Evolutionary conservation across 2,888 invertebrate species (phyloP), one percentile per base, ranked within the genome.

Genomic region (Brachyptera risi): DNA sequence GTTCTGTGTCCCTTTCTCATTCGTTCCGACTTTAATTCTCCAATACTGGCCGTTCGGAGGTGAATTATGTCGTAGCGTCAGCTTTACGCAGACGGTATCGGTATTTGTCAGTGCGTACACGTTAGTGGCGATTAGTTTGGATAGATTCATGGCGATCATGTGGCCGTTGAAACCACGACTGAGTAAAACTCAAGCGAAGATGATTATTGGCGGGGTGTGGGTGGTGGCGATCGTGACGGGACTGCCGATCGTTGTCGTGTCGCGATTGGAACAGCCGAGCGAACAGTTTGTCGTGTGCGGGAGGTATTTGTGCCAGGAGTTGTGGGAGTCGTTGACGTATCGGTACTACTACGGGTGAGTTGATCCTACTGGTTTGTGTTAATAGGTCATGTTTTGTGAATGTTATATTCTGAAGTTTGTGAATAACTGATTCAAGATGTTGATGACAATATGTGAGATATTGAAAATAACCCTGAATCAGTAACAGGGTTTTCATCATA

Each of bases 1-100:
- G 23, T 88, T 96, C 70, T 95, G 96, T 75, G 88, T 96, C 65
- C 95, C 95, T 1, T 94, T 94, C 71, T 89, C 92, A 1, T 93
- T 92, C 70, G 84, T 93, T 24, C 85, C 92, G 11, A 86, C 86
- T 69, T 77, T 91, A 56, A 79, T 94, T 67, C 78, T 92, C 42
- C 85, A 87, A 71, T 88, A 90, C 71, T 96, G 95, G 95, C 92
- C 93, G 0, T 96, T 95, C 71, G 93, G 93, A 1, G 77, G 79
- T 17, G 77, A 85, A 38, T 82, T 95, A 76, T 96, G 95, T 73
- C 87, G 88, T 64, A 77, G 89, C 37, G 92, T 94, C 67, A 88
- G 87, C 74, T 93, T 88, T 73, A 84, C 87, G 1, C 72, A 76
- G 75, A 88, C 86, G 1, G 85, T 89, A 49, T 88, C 89, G 11